Conservation (phyloP, 1,140 invertebrate genomes). For the Nephila pilipes region DNA sequence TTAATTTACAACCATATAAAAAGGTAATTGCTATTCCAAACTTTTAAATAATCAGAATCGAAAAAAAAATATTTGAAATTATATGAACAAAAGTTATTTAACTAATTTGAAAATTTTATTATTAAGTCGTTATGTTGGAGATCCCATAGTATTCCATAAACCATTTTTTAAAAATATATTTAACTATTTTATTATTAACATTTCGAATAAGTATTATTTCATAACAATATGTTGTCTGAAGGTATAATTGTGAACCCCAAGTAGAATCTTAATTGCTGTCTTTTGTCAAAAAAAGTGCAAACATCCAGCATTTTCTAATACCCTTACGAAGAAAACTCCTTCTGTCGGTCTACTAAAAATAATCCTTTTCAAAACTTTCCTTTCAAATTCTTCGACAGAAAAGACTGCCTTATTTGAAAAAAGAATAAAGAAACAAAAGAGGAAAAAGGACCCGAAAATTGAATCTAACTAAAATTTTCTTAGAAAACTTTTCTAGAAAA, state of each 20-base stretch:
- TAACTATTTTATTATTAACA: too few relatives aligned
- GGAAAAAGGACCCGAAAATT: background rate
- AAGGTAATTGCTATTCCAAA: too few relatives aligned
- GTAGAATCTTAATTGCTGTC: background rate
- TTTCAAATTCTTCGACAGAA: background rate
- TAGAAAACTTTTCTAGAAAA: background rate
- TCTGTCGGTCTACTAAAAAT: conserved; percentile 18
- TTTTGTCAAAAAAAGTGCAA: background rate
- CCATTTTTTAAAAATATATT: too few relatives aligned
- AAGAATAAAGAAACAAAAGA: background rate
- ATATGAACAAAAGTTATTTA: too few relatives aligned
- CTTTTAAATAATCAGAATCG: too few relatives aligned
- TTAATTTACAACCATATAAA: too few relatives aligned
- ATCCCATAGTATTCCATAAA: too few relatives aligned
- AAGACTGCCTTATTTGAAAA: background rate
- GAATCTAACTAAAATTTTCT: conserved; percentile 21
- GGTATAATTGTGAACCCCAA: background rate
- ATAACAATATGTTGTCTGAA: background rate
- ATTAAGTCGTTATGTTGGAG: too few relatives aligned
- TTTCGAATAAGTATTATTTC: too few relatives aligned
- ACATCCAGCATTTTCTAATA: background rate
- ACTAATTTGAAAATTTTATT: too few relatives aligned
- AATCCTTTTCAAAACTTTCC: conserved; percentile 31
- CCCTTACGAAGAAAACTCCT: background rate
- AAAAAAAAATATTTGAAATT: too few relatives aligned